Conservation (phyloP, 2,113 vertebrate species). For the Aphelocoma coerulescens region DNA sequence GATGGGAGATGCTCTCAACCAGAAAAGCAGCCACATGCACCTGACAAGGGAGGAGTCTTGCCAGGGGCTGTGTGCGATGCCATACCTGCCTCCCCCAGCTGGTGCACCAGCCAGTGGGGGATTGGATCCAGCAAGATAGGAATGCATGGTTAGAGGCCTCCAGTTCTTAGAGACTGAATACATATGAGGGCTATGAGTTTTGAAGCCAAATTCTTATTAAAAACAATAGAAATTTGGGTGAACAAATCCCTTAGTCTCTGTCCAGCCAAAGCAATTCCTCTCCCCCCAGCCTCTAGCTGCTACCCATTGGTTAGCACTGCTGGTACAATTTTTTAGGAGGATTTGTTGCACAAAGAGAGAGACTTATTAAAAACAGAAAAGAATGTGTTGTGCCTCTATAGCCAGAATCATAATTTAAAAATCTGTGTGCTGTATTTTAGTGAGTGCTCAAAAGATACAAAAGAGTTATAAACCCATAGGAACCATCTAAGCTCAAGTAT, state of each 20-base stretch:
- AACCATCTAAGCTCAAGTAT: not conserved
- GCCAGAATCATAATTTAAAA: constrained; percentile 42
- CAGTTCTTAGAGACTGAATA: constrained; percentile 6
- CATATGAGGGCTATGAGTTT: not conserved
- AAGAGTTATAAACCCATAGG: not conserved
- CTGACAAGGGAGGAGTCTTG: not conserved
- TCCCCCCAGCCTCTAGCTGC: not conserved
- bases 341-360: constrained; percentile 57
- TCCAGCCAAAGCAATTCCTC: constrained; percentile 50
- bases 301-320: constrained; percentile 47
- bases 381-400: constrained; percentile 38
- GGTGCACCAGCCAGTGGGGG: not conserved
- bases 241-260: constrained; percentile 47
- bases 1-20: not conserved
- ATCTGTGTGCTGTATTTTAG: not conserved
- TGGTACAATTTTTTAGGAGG: constrained; percentile 40
- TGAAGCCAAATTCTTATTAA: constrained; percentile 45
- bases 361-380: constrained; percentile 64
- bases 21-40: not conserved
- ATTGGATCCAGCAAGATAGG: not conserved
- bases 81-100: not conserved
- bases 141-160: constrained; percentile 7
- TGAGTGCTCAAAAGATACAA: constrained; percentile 9
- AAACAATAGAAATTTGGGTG: constrained; percentile 57
- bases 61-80: not conserved